These are phyloP conservation scores for Ptilodon capucinus DNA, from an alignment of 2,888 invertebrate species.

Conservation along the genomic window DNA sequence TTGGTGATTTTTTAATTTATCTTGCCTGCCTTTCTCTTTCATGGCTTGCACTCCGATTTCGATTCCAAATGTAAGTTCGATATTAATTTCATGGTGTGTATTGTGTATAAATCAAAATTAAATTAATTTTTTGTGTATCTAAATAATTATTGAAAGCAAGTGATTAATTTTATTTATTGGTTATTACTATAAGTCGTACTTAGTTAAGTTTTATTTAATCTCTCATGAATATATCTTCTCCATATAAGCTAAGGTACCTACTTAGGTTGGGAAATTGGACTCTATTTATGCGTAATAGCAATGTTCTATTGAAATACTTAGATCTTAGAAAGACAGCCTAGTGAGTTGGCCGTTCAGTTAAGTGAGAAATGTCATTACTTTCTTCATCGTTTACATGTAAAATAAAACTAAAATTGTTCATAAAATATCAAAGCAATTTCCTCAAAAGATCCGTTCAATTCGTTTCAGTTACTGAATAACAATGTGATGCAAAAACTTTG, in stretches of 20 bases:
- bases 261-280: no score
- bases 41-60: background rate
- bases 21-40: constrained; percentile 1
- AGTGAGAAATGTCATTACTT: background rate
- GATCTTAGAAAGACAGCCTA: background rate
- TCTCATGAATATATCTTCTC: no score
- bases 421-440: background rate
- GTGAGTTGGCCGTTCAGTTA: background rate
- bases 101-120: no score
- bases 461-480: constrained; percentile 1
- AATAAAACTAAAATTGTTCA: background rate
- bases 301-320: no score
- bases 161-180: background rate
- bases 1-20: background rate
- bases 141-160: background rate
- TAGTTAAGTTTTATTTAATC: no score
- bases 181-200: no score
- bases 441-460: constrained; percentile 1
- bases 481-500: background rate
- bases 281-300: no score
- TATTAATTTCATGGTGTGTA: background rate
- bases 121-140: background rate
- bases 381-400: background rate
- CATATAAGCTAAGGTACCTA: no score
- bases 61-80: background rate